phyloP scores from a whole-genome alignment of 1,140 invertebrate species.

The Drosophila arawakana region DNA sequence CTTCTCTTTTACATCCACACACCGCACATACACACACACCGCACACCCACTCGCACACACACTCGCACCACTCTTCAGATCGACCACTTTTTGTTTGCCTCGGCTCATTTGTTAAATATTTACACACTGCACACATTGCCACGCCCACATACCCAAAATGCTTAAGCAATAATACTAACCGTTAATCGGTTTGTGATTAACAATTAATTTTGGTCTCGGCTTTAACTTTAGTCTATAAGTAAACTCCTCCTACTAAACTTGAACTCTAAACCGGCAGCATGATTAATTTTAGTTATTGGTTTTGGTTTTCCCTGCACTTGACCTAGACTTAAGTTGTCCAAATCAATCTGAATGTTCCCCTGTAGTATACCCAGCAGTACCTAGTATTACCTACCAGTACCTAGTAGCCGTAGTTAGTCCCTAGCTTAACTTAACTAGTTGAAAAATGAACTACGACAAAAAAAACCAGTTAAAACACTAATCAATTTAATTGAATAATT shows the following conservation, averaged over 20 bases:
- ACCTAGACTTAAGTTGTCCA: slow-evolving; percentile 34
- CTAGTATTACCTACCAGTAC: slow-evolving; percentile 12
- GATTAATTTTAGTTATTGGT: slow-evolving; percentile 22
- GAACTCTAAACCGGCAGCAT: slow-evolving; percentile 1
- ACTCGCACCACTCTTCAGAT: slow-evolving; percentile 22
- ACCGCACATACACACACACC: slow-evolving; percentile 16
- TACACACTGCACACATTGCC: slow-evolving; percentile 61
- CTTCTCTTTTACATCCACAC: slow-evolving; percentile 17
- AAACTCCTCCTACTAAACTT: slow-evolving; percentile 11
- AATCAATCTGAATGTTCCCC: slow-evolving; percentile 33
- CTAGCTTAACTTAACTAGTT: slow-evolving; percentile 52
- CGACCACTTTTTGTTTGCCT: slow-evolving; percentile 27
- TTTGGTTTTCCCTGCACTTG: slow-evolving; percentile 20
- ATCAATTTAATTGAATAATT: slow-evolving; percentile 26
- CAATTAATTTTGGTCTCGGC: slow-evolving; percentile 20
- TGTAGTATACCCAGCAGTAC: slow-evolving; percentile 28
- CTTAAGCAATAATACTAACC: slow-evolving; percentile 72
- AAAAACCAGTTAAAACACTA: slow-evolving; percentile 4
- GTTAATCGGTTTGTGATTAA: slow-evolving; percentile 5
- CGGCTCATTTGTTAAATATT: slow-evolving; percentile 51
- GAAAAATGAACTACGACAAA: slow-evolving; percentile 21
- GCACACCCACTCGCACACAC: slow-evolving; percentile 18
- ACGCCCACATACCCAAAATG: slow-evolving; percentile 54
- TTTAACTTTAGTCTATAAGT: slow-evolving; percentile 3
- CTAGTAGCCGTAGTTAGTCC: slow-evolving; percentile 47